Conservation (phyloP, 2,113 vertebrate genomes). For the Hylia prasina region DNA sequence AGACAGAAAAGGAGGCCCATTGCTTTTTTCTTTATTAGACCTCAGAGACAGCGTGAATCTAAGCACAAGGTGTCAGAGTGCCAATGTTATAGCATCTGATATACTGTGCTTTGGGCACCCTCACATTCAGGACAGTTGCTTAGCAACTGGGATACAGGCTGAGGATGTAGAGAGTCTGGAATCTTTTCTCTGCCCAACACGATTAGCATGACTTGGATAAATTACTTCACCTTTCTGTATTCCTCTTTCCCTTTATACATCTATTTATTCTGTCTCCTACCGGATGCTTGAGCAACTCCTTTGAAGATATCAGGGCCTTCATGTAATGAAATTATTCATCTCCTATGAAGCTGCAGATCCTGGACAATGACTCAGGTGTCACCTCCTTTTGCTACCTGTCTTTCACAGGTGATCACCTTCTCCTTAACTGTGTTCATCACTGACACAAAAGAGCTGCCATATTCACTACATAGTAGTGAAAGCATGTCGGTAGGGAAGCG, state of each 20-base stretch:
- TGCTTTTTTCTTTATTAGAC: not conserved
- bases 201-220: slow-evolving; percentile 40
- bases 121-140: slow-evolving; percentile 44
- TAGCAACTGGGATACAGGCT: slow-evolving; percentile 42
- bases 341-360: not conserved
- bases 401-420: not conserved
- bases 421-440: not conserved
- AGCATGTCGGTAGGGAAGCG: not conserved
- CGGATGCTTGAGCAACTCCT: not conserved
- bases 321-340: not conserved
- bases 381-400: not conserved
- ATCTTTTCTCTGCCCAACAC: slow-evolving; percentile 20
- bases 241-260: not conserved
- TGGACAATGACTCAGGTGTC: not conserved
- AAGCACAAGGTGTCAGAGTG: slow-evolving; percentile 6
- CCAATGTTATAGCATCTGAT: slow-evolving; percentile 16
- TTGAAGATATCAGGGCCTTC: not conserved
- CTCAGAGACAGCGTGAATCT: not conserved
- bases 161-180: not conserved
- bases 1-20: not conserved
- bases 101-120: slow-evolving; percentile 18
- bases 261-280: not conserved
- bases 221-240: slow-evolving; percentile 24
- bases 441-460: not conserved
- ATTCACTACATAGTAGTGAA: not conserved